These are phyloP conservation scores for Nymphalis c-album DNA, from an alignment of 2,888 invertebrate genomes.

Conservation along the genomic window DNA sequence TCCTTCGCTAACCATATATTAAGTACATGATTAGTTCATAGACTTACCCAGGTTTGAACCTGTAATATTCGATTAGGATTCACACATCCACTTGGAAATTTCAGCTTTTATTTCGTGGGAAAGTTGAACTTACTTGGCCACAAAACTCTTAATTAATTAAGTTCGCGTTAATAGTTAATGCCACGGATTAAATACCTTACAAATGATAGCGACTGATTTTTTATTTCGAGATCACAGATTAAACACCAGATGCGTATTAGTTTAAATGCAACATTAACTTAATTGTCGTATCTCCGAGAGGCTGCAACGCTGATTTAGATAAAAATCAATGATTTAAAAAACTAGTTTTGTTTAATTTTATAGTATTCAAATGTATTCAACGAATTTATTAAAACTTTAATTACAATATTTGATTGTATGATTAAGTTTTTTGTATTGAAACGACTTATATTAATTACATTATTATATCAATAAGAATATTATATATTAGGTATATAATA, in stretches of 20 bases:
- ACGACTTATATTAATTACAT: too few species aligned
- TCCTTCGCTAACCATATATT: too few species aligned
- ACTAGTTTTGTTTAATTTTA: slow-evolving; percentile 2
- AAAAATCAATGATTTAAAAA: slow-evolving; percentile 4
- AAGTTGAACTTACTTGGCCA: not conserved
- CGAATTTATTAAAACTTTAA: too few species aligned
- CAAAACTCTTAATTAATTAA: slow-evolving; percentile 1
- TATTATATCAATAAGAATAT: too few species aligned
- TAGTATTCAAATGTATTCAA: not conserved
- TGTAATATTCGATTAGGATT: too few species aligned
- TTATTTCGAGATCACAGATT: slow-evolving; percentile 5
- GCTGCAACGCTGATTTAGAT: not conserved
- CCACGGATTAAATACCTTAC: slow-evolving; percentile 1
- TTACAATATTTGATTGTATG: too few species aligned
- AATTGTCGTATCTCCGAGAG: slow-evolving; percentile 2
- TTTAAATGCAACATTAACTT: slow-evolving; percentile 5
- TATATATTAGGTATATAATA: too few species aligned
- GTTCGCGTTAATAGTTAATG: not conserved
- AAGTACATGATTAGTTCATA: too few species aligned
- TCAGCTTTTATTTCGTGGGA: not conserved
- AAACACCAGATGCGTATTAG: not conserved
- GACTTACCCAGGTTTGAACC: too few species aligned
- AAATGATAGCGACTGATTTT: slow-evolving; percentile 6
- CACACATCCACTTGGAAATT: too few species aligned
- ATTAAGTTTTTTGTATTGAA: too few species aligned